Base-by-base conservation (phyloP, 92 coral and sea anemone species). In the Hydrozoanthus gracilis region DNA sequence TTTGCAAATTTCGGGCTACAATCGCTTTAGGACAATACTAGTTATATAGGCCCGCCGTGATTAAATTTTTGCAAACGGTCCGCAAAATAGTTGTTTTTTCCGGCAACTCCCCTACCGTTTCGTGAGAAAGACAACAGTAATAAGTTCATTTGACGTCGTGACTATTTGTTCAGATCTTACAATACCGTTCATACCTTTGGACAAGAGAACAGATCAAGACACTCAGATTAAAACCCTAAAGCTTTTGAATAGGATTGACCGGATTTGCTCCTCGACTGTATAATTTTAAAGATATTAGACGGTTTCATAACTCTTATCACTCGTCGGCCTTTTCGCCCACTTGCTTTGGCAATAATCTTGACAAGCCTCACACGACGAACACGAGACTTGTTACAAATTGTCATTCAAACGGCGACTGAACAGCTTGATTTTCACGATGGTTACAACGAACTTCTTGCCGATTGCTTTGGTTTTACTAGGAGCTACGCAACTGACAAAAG, bases 281-380 rank as follows among this genome's bases (percentile, higher is more conserved):
- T 16, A 15, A 39, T 3, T 58, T 52, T 39, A 17, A 14, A 44
- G 58, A 16, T 35, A 56, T 54, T 56, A 6, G 49, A 77, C 82
- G 15, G 82, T 54, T 45, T 79, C 64, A 48, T 48, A 18, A 8
- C 39, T 12, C 74, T 64, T 66, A 65, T 80, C 85, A 80, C 48
- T 80, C 85, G 85, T 80, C 85, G 62, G 73, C 66, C 58, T 35
- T 80, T 65, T 60, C 20, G 85, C 74, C n/a, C 64, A 80, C 64
- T 80, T 80, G 75, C 62, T 49, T 65, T 62, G 54, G 85, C 51
- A 27, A 27, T 27, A 27, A 27, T 80, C 64, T 66, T 64, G 75
- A 35, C 85, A 18, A 80, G 85, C 64, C 85, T 65, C 44, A 45
- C 71, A 80, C 60, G 74, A 7, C 56, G 44, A 65, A 18, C 85